Evolutionary conservation across 2,797 vertebrate species (phyloP).

Genomic region (Natrix natrix): DNA sequence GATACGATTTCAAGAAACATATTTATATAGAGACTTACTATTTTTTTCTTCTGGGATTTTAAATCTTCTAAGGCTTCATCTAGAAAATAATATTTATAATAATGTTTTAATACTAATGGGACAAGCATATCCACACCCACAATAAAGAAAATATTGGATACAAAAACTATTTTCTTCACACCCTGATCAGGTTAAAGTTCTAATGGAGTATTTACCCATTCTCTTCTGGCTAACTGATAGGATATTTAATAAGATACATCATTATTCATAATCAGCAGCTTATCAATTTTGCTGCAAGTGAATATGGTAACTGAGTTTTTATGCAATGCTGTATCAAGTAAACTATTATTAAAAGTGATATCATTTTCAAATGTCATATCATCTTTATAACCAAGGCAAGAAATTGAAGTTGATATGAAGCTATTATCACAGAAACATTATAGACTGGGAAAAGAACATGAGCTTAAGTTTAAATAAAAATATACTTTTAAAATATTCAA

Average conservation of each 20-base stretch:
- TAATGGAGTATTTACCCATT: constrained; percentile 3
- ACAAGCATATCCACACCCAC: not conserved
- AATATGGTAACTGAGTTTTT: constrained; percentile 30
- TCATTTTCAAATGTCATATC: constrained; percentile 48
- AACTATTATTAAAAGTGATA: constrained; percentile 41
- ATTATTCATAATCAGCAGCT: not conserved
- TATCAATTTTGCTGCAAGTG: not conserved
- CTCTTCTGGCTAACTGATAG: constrained; percentile 4
- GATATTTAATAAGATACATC: constrained; percentile 15
- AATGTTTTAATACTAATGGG: constrained; percentile 37
- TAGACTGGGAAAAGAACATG: constrained; percentile 17
- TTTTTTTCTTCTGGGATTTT: constrained; percentile 92
- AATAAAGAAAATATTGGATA: constrained; percentile 13
- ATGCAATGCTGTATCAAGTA: constrained; percentile 49
- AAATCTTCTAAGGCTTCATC: constrained; percentile 94
- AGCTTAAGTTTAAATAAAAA: constrained; percentile 42
- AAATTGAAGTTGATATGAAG: not conserved
- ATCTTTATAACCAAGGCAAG: constrained; percentile 8
- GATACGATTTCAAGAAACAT: not conserved
- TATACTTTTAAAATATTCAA: constrained; percentile 42
- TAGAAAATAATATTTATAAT: constrained; percentile 66
- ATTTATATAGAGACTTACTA: constrained; percentile 80
- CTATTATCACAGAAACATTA: constrained; percentile 10
- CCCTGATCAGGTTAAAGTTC: constrained; percentile 6
- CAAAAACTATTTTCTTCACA: not conserved